Evolutionary conservation across 2,888 invertebrate species (phyloP), one percentile per base, ranked within the genome.

Genomic region (Mythimna loreyi): DNA sequence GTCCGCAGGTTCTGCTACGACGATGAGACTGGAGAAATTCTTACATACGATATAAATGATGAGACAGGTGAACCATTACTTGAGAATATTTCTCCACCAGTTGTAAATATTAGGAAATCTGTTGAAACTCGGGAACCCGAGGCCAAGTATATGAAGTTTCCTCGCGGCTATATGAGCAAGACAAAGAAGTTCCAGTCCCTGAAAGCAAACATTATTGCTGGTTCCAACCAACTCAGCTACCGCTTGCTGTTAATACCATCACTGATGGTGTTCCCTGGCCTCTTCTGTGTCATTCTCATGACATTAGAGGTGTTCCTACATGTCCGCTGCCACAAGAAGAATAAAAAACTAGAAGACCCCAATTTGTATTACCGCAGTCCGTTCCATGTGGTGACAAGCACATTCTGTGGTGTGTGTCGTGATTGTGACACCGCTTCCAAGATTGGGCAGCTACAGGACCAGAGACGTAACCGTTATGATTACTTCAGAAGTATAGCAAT

Each of bases 361-460:
- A 93, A 94, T 61, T 89, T 97, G 47, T 97, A 97, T 83, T 97
- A 97, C 84, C 96, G 97, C 55, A 97, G 97, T 81, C 97, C 98
- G 0, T 96, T 97, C 76, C 97, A 98, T 88, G 92, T 97, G 3
- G 93, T 97, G 9, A 96, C 97, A 0, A 97, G 97, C 25, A 97
- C 97, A 75, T 97, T 97, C 87, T 98, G 98, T 89, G 97, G 96
- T 6, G 92, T 96, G 30, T 98, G 98, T 80, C 96, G 97, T 67
- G 97, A 97, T 65, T 96, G 97, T 83, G 96, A 94, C 43, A 96
- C 96, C 81, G 96, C 97, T 89, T 96, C 97, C 60, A 96, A 96
- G 81, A 96, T 97, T 56, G 96, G 96, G 0, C 97, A 97, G 81
- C 92, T 98, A 80, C 97, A 97, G 78, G 97, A 97, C 80, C 96